Evolutionary conservation across 64 coral and sea anemone genomes (phyloP).

Genomic region (Exaiptasia diaphana): DNA sequence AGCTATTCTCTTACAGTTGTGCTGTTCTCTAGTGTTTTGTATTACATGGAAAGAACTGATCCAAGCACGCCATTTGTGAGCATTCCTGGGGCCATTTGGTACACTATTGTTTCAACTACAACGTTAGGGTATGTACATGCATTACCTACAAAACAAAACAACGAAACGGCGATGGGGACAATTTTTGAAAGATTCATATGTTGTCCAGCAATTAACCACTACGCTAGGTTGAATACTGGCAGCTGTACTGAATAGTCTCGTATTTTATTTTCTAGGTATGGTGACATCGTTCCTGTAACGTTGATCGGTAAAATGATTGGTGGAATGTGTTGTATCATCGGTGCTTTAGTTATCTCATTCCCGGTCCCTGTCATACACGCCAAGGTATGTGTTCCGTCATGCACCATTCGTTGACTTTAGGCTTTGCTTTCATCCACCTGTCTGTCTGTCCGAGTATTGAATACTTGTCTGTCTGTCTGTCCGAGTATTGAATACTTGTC

Average conservation of each 20-base stretch:
- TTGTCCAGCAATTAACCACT: background rate
- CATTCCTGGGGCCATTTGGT: constrained; percentile 83
- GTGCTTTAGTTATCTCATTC: constrained; percentile 65
- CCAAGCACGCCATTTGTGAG: constrained; percentile 51
- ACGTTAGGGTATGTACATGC: constrained; percentile 61
- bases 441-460: background rate
- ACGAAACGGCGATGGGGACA: too few relatives aligned
- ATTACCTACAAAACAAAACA: too few relatives aligned
- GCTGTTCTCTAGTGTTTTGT: constrained; percentile 70
- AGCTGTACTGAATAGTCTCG: too few relatives aligned
- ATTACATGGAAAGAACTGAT: constrained; percentile 49
- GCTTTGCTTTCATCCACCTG: background rate
- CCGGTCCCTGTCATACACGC: constrained; percentile 51
- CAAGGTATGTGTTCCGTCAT: background rate
- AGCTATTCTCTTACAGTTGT: constrained; percentile 65
- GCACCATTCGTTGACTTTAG: background rate
- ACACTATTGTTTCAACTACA: constrained; percentile 67
- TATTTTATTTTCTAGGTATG: constrained; percentile 52
- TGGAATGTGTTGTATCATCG: constrained; percentile 68
- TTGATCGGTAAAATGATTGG: constrained; percentile 62
- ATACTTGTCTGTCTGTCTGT: background rate
- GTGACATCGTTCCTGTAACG: constrained; percentile 74
- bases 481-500: background rate
- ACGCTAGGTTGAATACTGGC: too few relatives aligned
- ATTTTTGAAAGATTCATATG: background rate